A percentile compares a stretch with the other conserved stretches of the same genome.
Evolutionary conservation across 2,888 invertebrate species (phyloP).

Genomic region (Acleris literana): DNA sequence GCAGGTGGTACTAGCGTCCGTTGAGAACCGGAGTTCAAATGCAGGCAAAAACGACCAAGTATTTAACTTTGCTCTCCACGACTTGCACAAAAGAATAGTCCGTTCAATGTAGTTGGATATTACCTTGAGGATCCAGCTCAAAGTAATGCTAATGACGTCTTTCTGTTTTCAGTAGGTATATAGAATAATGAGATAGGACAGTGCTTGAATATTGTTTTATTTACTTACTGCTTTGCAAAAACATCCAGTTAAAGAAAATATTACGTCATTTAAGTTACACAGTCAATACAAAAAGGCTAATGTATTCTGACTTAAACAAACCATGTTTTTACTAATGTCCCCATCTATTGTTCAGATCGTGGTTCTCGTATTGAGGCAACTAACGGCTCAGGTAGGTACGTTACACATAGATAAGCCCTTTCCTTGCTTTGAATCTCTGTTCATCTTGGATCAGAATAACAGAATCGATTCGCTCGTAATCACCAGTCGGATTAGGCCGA

Average conservation of each 20-base stretch:
- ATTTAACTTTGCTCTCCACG: constrained; percentile 1
- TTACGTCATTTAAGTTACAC: too few relatives aligned
- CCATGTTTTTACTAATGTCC: constrained; percentile 34
- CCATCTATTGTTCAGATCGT: constrained; percentile 63
- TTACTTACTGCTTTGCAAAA: neutral
- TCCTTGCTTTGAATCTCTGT: constrained; percentile 59
- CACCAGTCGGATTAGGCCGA: constrained; percentile 55
- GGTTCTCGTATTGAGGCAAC: constrained; percentile 56
- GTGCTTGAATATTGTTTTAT: neutral
- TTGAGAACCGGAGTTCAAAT: constrained; percentile 11
- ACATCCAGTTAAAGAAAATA: too few relatives aligned
- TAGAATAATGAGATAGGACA: constrained; percentile 16
- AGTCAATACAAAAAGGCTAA: neutral
- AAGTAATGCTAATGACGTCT: constrained; percentile 22
- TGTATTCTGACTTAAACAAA: neutral
- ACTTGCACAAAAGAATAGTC: constrained; percentile 20
- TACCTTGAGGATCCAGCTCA: constrained; percentile 6
- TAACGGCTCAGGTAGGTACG: constrained; percentile 54
- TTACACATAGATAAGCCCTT: constrained; percentile 57
- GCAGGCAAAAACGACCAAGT: constrained; percentile 2
- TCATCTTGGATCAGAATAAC: constrained; percentile 55
- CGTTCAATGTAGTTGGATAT: constrained; percentile 16
- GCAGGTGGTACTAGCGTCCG: constrained; percentile 7
- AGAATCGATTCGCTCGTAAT: constrained; percentile 68
- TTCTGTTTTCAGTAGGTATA: neutral